Base-by-base conservation (phyloP, 53 echinoderm and acorn worm species). In the Actinopyga echinites region DNA sequence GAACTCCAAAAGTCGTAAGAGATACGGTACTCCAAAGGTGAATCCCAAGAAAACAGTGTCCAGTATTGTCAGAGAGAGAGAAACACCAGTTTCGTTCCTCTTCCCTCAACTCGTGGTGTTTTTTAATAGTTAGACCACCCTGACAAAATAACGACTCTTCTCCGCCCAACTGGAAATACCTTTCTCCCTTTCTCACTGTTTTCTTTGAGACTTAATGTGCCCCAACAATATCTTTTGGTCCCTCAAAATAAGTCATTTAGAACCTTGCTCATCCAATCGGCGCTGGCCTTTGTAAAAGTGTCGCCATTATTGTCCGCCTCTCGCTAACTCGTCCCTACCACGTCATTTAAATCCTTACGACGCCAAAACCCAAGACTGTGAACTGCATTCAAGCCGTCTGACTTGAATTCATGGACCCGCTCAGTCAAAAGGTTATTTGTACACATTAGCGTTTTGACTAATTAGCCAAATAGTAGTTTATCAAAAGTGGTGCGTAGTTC, bases 361-460 rank as follows among this genome's bases (percentile, higher is more conserved):
- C 68, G 68, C 68, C 68, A 19, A 67, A 31, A 30, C 34, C 34
- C 37, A 37, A 67, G 22, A 37, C 68, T 15, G 68, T 67, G 68
- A 34, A 67, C 68, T 19, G 68, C 21, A 35, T 67, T 67, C 34
- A 34, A 67, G 38, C 22, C 0, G 34, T 67, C 22, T 67, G 33
- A 2, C 34, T 34, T 67, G 68, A 67, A 31, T 67, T n/a, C 33
- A 37, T 31, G 11, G 37, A 31, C 33, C 34, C 6, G 63, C 63
- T 63, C 29, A 67, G 49, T 49, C 33, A 67, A 37, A 67, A 22
- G 38, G 68, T 34, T 67, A 67, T 67, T 67, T 67, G 68, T 67
- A 67, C 32, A 67, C 68, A 67, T 67, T 67, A 67, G 68, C 37
- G 68, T 35, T 30, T 67, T 67, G 68, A 67, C 68, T 67, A 67